Base-by-base conservation (phyloP, 2,797 vertebrate species). In the Acanthopagrus latus region DNA sequence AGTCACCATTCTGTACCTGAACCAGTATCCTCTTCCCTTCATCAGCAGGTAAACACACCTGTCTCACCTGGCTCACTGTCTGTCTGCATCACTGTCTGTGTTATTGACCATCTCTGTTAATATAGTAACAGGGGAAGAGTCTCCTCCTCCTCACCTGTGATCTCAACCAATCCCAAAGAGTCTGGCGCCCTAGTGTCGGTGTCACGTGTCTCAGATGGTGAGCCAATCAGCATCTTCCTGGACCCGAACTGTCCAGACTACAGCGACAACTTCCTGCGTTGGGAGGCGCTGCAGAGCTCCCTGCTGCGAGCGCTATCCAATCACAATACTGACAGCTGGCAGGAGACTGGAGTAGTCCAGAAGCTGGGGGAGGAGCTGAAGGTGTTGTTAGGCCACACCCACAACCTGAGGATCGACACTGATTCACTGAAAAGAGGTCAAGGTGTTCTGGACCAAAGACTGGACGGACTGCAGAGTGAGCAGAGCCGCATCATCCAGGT, bases 401-500 rank as follows among this genome's bases (percentile, higher is more conserved):
- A 94, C 4, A 95, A 96, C 88, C 92, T 98, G 71, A 95, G 95
- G 0, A 81, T 94, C 0, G 97, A 98, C 87, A 95, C 95, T 0
- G 92, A 95, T 0, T 82, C 86, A 0, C 91, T 99, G 76, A 96
- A 95, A 70, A 96, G 95, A 80, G 96, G 96, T 5, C 97, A 98
- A 80, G 84, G 90, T 0, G 54, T 90, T 33, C 93, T 98, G 82
- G 96, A 96, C 14, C 96, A 97, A 82, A 95, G 95, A 47, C 93
- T 99, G 67, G 94, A 93, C 0, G 67, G 90, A 27, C 92, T 98
- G 86, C 97, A 97, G 89, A 93, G 90, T 0, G 96, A 98, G 78
- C 97, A 98, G 91, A 96, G 94, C 27, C 94, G 89, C 51, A 94
- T 98, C 66, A 84, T 96, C 59, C 96, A 98, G 97, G 97, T 97